Evolutionary conservation across 2,888 invertebrate genomes (phyloP), one percentile per base, ranked within the genome.

Genomic region (Pseudolycoriella hygida): DNA sequence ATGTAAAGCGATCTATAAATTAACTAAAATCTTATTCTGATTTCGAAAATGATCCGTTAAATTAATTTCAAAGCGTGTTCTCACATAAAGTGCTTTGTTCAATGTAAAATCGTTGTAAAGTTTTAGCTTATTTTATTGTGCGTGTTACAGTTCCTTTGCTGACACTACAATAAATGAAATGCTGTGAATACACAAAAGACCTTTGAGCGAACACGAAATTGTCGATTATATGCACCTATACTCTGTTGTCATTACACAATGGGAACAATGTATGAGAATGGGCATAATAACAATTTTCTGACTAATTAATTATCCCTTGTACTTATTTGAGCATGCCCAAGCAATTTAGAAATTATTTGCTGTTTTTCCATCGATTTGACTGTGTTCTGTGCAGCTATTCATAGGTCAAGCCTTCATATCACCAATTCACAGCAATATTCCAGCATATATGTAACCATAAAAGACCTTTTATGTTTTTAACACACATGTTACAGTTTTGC

Each of bases 281-380:
- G 25, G 25, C 25, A 25, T 14, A 34, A 34, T 34, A 34, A 34
- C 34, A 34, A 34, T 34, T 34, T 34, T 34, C 34, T 34, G 34
- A 34, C 39, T 18, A 43, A 42, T 20, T 40, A 47, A 47, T 47
- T 41, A 44, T 47, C 47, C 37, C 17, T 30, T 31, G 37, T 39
- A 42, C 31, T 45, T 45, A 47, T 42, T 42, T 45, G 45, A 38
- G 44, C 48, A 44, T 48, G n/a, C 34, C 34, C 11, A 14, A 34
- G 11, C 34, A 34, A 34, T 14, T 34, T 34, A 25, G 8, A 25
- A 25, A 25, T 25, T 25, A 25, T 25, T 25, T 25, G n/a, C 25
- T 25, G 5, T 25, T 25, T 6, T 25, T 4, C 25, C 25, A n/a
- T 25, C 25, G 25, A 8, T 25, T 25, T 6, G 8, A 25, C 8